Evolutionary conservation across 1,140 invertebrate species (phyloP).

Genomic region (silkworm (Bombyx mori)): DNA sequence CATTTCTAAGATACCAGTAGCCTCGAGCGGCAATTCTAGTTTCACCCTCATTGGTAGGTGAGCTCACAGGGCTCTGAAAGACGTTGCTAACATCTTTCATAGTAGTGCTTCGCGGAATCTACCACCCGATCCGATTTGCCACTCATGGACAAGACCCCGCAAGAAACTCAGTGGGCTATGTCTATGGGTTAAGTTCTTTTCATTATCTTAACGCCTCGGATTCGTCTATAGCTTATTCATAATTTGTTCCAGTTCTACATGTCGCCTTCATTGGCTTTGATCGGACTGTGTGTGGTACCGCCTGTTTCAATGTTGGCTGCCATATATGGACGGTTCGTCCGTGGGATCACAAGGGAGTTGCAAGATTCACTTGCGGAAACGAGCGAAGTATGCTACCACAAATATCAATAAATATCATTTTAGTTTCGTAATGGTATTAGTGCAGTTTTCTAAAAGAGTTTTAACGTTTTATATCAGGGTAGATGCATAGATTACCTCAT

Average conservation of each 20-base stretch:
- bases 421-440: neutral
- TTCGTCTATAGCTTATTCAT: neutral
- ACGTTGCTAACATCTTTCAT: too few species aligned
- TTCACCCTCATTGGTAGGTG: too few species aligned
- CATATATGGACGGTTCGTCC: constrained; percentile 90
- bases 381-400: constrained; percentile 66
- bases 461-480: too few species aligned
- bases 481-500: too few species aligned
- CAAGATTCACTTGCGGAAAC: constrained; percentile 88
- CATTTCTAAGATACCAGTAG: too few species aligned
- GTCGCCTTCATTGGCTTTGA: constrained; percentile 87
- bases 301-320: constrained; percentile 88
- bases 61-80: too few species aligned
- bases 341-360: constrained; percentile 86
- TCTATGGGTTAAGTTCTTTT: neutral
- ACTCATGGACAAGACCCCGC: too few species aligned
- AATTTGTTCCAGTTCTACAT: constrained; percentile 81
- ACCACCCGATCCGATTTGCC: too few species aligned
- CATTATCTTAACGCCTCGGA: neutral
- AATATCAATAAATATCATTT: neutral
- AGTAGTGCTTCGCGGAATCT: too few species aligned
- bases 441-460: neutral
- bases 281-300: constrained; percentile 90
- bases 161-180: neutral
- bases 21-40: too few species aligned